phyloP scores from a whole-genome alignment of 2,113 vertebrate species.

The Calonectris borealis region DNA sequence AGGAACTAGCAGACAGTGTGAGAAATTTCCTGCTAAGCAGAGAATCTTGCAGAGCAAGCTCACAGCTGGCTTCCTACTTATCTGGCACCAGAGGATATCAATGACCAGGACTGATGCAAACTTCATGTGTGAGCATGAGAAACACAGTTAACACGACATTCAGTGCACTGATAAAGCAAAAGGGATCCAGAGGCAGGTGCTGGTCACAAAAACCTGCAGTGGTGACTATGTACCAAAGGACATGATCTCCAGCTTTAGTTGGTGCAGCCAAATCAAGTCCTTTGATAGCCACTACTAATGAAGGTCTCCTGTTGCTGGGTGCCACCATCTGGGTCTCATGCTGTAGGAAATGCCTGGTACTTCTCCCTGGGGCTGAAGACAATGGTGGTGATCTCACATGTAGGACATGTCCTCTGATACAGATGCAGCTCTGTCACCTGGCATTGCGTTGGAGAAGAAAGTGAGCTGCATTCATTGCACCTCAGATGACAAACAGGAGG shows the following conservation, averaged over 20 bases:
- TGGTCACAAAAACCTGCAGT: neutral
- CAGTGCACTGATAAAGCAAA: neutral
- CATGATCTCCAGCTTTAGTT: neutral
- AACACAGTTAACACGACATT: neutral
- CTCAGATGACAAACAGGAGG: neutral
- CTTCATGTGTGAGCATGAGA: neutral
- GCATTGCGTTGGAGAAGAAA: neutral
- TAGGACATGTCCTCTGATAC: neutral
- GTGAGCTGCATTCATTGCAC: neutral
- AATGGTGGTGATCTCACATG: neutral
- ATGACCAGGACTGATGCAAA: neutral
- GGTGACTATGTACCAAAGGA: neutral
- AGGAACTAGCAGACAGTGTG: neutral
- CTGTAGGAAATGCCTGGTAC: neutral
- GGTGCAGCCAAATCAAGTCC: neutral
- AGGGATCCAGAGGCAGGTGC: fast-evolving
- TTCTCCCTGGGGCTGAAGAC: neutral
- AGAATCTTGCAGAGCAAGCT: neutral
- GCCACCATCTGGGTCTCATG: neutral
- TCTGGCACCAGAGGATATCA: neutral
- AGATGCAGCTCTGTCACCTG: neutral
- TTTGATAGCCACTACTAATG: neutral
- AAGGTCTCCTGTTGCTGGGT: neutral
- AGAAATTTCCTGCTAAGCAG: neutral
- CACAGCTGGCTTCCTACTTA: neutral